phyloP scores from a whole-genome alignment of 2,888 invertebrate genomes.

The Platycnemis pennipes region DNA sequence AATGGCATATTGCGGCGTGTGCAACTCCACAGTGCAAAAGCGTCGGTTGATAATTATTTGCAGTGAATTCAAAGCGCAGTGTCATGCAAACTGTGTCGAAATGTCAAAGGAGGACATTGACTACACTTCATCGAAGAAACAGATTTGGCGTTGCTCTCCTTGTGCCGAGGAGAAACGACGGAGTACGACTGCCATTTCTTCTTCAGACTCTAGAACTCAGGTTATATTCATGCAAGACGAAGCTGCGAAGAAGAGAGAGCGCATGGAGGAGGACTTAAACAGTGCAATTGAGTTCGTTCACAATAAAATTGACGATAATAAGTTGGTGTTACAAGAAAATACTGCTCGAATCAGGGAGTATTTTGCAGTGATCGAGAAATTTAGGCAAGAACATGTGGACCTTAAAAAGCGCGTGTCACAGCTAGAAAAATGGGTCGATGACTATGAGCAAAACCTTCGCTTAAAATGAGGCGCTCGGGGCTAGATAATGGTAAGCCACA shows the following conservation, averaged over 20 bases:
- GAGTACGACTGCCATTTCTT: background rate
- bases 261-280: background rate
- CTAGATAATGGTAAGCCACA: no score
- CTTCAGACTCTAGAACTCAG: background rate
- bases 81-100: background rate
- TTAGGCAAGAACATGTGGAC: background rate
- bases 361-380: background rate
- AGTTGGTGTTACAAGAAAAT: background rate
- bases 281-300: background rate
- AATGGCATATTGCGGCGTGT: background rate
- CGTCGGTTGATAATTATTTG: background rate
- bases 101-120: no score
- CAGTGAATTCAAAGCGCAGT: background rate
- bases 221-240: background rate
- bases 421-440: background rate
- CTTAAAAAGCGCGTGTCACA: background rate
- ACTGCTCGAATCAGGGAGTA: background rate
- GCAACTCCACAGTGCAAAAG: background rate
- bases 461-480: no score
- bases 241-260: background rate
- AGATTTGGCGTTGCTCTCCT: background rate
- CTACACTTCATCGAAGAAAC: background rate
- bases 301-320: background rate
- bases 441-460: background rate
- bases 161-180: background rate